Evolutionary conservation across 2,113 vertebrate genomes (phyloP).

Genomic region (Vanacampus margaritifer): DNA sequence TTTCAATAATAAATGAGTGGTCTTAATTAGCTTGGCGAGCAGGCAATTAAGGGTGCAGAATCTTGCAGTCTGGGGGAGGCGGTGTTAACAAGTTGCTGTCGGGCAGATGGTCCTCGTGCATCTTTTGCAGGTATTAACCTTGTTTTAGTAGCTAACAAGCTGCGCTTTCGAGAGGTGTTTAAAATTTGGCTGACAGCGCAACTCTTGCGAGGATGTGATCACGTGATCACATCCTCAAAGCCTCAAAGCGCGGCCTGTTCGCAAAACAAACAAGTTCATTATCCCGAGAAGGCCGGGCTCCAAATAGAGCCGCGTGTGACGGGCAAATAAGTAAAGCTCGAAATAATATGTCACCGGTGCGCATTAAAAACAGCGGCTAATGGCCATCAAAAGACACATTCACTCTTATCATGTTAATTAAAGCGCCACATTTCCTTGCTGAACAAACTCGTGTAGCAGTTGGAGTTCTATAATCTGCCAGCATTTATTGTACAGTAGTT

Average conservation of each 20-base stretch:
- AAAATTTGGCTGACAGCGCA: not conserved
- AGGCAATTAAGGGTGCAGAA: not conserved
- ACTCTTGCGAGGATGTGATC: too few relatives aligned
- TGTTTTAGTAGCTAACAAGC: not conserved
- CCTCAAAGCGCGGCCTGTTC: conserved; percentile 32
- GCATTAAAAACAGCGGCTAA: conserved; percentile 64
- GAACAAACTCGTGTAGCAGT: not conserved
- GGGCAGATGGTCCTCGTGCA: not conserved
- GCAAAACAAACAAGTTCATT: conserved; percentile 67
- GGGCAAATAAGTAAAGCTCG: conserved; percentile 66
- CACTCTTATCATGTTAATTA: conserved; percentile 68
- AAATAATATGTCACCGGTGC: conserved; percentile 64
- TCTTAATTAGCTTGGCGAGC: not conserved
- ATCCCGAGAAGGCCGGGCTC: conserved; percentile 56
- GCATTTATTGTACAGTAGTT: not conserved
- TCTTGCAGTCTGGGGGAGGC: not conserved
- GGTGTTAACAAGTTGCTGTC: not conserved
- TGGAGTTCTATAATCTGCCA: not conserved
- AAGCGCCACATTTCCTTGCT: conserved; percentile 20
- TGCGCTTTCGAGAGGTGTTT: not conserved
- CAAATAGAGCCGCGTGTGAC: conserved; percentile 48
- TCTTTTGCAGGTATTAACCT: conserved; percentile 3
- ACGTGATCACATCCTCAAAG: conserved; percentile 26
- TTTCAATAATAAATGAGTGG: not conserved
- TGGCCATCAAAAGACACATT: conserved; percentile 59